Conservation (phyloP, 2,113 vertebrate species). For the Spea bombifrons region DNA sequence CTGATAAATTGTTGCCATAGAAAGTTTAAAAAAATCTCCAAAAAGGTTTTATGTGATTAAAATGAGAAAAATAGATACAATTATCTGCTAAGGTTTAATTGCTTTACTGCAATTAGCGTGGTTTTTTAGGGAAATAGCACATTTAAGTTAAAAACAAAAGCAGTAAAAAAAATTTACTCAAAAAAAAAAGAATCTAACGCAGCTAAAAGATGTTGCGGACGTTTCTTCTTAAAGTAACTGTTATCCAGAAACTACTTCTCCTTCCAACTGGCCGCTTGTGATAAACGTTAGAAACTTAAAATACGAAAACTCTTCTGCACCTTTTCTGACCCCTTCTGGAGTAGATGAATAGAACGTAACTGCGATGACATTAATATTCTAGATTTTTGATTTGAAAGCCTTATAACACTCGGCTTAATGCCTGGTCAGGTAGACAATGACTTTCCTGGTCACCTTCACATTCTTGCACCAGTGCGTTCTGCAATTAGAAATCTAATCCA, state of each 20-base stretch:
- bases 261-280: not conserved
- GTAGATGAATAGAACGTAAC: not conserved
- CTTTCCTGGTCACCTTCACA: conserved; percentile 33
- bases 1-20: too few species aligned
- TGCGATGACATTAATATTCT: not conserved
- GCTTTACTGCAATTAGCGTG: too few species aligned
- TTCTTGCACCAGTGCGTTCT: conserved; percentile 23
- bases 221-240: not conserved
- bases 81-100: too few species aligned
- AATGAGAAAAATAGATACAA: too few species aligned
- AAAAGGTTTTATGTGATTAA: too few species aligned
- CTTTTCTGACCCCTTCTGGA: not conserved
- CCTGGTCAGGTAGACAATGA: conserved; percentile 13
- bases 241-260: not conserved
- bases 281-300: too few species aligned
- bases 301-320: not conserved
- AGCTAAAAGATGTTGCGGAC: not conserved
- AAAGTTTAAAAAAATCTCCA: too few species aligned
- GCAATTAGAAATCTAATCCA: conserved; percentile 33
- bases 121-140: too few species aligned
- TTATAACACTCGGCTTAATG: not conserved
- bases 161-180: too few species aligned
- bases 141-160: too few species aligned
- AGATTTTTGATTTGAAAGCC: not conserved
- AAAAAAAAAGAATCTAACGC: too few species aligned